These are phyloP conservation scores for Acridotheres tristis DNA, from an alignment of 2,797 vertebrate species.

Conservation along the genomic window DNA sequence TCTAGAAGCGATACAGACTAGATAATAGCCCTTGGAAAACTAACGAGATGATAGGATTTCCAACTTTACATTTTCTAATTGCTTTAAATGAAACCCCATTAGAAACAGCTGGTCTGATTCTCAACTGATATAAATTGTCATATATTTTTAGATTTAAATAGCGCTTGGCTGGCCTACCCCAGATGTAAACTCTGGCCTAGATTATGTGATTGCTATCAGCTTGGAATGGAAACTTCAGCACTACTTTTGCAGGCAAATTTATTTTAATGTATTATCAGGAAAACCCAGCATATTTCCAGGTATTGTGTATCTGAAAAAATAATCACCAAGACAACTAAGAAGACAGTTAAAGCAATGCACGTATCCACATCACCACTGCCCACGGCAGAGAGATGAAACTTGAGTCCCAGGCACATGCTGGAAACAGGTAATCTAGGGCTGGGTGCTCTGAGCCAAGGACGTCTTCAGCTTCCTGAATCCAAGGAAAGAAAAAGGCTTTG, in stretches of 20 bases:
- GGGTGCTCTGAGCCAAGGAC: background rate
- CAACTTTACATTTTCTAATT: constrained; percentile 56
- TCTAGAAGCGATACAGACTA: constrained; percentile 26
- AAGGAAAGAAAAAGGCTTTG: background rate
- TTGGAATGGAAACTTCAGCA: constrained; percentile 13
- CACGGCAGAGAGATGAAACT: background rate
- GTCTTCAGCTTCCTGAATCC: background rate
- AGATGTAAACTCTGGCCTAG: constrained; percentile 43
- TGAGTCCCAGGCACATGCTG: background rate
- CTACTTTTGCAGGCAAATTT: constrained; percentile 10
- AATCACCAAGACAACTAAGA: background rate
- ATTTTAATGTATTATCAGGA: constrained; percentile 26
- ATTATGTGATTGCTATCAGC: background rate
- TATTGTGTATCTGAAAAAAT: constrained; percentile 43
- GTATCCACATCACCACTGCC: background rate
- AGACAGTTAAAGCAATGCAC: background rate
- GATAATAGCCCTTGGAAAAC: constrained; percentile 50
- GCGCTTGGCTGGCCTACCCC: background rate
- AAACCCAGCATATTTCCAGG: constrained; percentile 31
- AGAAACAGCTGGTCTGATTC: constrained; percentile 53
- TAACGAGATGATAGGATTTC: constrained; percentile 53
- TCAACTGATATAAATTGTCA: constrained; percentile 28
- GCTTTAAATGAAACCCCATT: constrained; percentile 53
- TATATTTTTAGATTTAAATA: constrained; percentile 52
- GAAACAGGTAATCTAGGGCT: background rate